Base-by-base conservation (phyloP, 2,888 invertebrate species). In the Agrypnus murinus region DNA sequence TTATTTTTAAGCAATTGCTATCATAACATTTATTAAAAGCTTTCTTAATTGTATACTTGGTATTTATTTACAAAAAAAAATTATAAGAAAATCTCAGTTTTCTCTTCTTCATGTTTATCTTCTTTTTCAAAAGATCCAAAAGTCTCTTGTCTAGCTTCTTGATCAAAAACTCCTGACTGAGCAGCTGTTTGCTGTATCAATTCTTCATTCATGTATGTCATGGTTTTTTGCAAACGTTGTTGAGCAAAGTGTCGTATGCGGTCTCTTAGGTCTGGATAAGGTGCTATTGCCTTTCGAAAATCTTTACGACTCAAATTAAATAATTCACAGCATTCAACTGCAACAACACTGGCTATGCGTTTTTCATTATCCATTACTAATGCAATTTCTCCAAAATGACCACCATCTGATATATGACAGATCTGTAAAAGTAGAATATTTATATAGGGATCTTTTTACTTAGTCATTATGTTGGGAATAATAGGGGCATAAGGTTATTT, bases 381-480 rank as follows among this genome's bases (percentile, higher is more conserved):
- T 0, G 86, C 82, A 38, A 87, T 80, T 76, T 88, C 87, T 0
- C 87, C 88, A 73, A 88, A 88, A 74, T 86, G 82, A 2, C 83
- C 81, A 7, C 86, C 87, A 71, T 87, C 86, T 46, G 86, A 83
- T 70, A 88, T 79, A 75, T 87, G 87, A 65, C 86, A 86, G 2
- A 87, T 78, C 86, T 87, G 60, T 69, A 77, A 72, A 58, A 55
- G 17, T n/a, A n/a, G n/a, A n/a, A n/a, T n/a, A n/a, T n/a, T n/a
- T n/a, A n/a, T n/a, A n/a, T n/a, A n/a, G n/a, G n/a, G n/a, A n/a
- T n/a, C n/a, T n/a, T n/a, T n/a, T n/a, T n/a, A n/a, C n/a, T n/a
- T n/a, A n/a, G n/a, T n/a, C n/a, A n/a, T n/a, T n/a, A n/a, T n/a
- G n/a, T n/a, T n/a, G n/a, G n/a, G n/a, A n/a, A n/a, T n/a, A n/a